Evolutionary conservation across 2,888 invertebrate species (phyloP).

Genomic region (Celastrina argiolus): DNA sequence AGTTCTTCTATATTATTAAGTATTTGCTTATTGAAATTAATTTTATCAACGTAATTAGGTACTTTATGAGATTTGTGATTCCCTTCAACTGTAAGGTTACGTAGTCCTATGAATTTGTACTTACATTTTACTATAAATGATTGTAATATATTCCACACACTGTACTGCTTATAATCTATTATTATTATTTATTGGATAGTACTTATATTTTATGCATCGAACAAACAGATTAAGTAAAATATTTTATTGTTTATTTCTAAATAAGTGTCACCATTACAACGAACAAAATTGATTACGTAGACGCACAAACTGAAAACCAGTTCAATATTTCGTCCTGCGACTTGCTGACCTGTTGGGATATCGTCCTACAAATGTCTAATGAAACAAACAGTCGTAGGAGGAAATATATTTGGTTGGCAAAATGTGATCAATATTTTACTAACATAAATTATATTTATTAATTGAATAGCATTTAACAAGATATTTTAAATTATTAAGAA

Average conservation of each 20-base stretch:
- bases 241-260: background rate
- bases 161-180: conserved; percentile 21
- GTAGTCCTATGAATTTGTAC: conserved; percentile 54
- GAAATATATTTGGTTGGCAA: too few relatives aligned
- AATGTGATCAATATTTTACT: too few relatives aligned
- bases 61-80: conserved; percentile 23
- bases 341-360: background rate
- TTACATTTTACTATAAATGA: conserved; percentile 43
- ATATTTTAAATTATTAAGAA: too few relatives aligned
- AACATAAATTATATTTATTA: too few relatives aligned
- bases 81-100: conserved; percentile 20
- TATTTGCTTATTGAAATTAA: conserved; percentile 47
- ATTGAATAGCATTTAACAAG: background rate
- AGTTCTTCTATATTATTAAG: conserved; percentile 41
- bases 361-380: background rate
- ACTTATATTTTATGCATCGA: conserved; percentile 46
- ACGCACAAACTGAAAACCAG: background rate
- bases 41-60: conserved; percentile 38
- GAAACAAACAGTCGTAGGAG: background rate
- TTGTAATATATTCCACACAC: conserved; percentile 33
- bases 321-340: background rate
- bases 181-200: conserved; percentile 49
- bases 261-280: background rate
- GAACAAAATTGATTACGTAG: background rate
- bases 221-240: background rate